phyloP scores from a whole-genome alignment of 1,140 invertebrate species.

The Semibalanus balanoides region DNA sequence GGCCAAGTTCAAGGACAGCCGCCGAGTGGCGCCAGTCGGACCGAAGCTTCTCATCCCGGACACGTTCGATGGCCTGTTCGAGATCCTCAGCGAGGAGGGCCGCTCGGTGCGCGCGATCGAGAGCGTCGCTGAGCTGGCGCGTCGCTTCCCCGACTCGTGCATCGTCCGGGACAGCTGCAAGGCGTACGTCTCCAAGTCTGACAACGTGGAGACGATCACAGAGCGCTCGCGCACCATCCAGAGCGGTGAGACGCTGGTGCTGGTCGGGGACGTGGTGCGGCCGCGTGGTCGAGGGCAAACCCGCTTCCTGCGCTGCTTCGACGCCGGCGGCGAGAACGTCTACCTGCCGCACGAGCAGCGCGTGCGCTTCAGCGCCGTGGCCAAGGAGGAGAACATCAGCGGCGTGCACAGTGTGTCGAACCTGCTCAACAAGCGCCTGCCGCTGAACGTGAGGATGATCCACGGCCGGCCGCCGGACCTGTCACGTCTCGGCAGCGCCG shows the following conservation, averaged over 20 bases:
- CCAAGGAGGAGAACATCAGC: constrained; percentile 79
- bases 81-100: constrained; percentile 83
- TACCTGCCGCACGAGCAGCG: constrained; percentile 68
- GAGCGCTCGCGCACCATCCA: constrained; percentile 54
- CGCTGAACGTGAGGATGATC: constrained; percentile 74
- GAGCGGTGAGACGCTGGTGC: constrained; percentile 64
- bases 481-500: constrained; percentile 30
- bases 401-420: constrained; percentile 45
- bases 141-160: constrained; percentile 58
- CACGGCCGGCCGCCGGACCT: constrained; percentile 68
- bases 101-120: constrained; percentile 75
- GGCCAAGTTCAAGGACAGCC: constrained; percentile 76
- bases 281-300: constrained; percentile 34
- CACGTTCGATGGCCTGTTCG: constrained; percentile 80
- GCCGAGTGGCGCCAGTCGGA: constrained; percentile 54
- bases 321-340: constrained; percentile 65
- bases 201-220: constrained; percentile 35
- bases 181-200: constrained; percentile 41
- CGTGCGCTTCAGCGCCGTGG: constrained; percentile 76
- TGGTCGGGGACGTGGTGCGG: constrained; percentile 49
- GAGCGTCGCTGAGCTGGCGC: constrained; percentile 62
- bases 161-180: constrained; percentile 73
- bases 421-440: constrained; percentile 69
- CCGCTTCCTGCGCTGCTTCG: constrained; percentile 69
- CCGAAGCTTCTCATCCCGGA: constrained; percentile 76